A percentile compares a stretch with the other conserved stretches of the same genome.
Evolutionary conservation across 2,888 invertebrate species (phyloP).

Genomic region (Doris montereyensis): DNA sequence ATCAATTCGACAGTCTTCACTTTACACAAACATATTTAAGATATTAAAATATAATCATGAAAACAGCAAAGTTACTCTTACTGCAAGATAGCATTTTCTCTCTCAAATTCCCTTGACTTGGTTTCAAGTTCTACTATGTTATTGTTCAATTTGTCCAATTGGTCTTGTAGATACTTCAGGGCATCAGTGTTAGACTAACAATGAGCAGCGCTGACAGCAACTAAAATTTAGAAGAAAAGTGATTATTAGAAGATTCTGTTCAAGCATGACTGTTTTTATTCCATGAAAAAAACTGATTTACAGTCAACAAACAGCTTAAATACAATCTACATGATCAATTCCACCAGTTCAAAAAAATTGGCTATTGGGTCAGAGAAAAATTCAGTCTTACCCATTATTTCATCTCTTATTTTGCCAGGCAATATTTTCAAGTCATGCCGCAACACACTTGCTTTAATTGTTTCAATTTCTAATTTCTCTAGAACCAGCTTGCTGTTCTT

Average conservation of each 20-base stretch:
- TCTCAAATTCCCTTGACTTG: constrained; percentile 62
- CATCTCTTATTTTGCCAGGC: constrained; percentile 62
- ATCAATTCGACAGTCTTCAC: no score
- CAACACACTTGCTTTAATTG: constrained; percentile 69
- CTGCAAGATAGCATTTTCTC: constrained; percentile 68
- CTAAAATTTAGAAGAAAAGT: constrained; percentile 52
- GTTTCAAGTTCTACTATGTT: constrained; percentile 62
- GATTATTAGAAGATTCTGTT: no score
- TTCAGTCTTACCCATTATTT: constrained; percentile 64
- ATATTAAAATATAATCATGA: no score
- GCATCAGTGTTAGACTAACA: constrained; percentile 68
- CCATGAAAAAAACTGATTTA: no score
- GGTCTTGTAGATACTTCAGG: constrained; percentile 59
- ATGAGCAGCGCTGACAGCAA: constrained; percentile 69
- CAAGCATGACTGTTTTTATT: no score
- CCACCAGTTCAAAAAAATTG: no score
- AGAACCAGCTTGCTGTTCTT: constrained; percentile 59
- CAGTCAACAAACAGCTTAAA: no score
- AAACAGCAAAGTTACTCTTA: no score
- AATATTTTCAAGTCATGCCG: constrained; percentile 67
- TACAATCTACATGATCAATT: no score
- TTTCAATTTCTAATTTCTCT: constrained; percentile 70
- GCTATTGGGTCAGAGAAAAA: neutral
- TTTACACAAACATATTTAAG: no score
- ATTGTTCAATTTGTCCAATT: constrained; percentile 61